Evolutionary conservation across 1,140 invertebrate genomes (phyloP), one percentile per base, ranked within the genome.

Genomic region (Calliopsis andreniformis): DNA sequence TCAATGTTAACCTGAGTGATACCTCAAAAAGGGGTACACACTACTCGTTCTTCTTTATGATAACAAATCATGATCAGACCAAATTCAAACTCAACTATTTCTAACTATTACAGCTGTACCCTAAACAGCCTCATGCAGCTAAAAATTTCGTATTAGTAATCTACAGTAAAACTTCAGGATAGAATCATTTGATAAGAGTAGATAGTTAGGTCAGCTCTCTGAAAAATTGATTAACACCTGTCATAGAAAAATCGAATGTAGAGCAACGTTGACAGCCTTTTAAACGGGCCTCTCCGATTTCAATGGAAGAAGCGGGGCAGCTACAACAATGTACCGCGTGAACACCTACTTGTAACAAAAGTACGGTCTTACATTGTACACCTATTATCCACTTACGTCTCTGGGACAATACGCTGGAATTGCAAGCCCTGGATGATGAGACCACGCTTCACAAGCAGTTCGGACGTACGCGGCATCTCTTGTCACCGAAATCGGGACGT

Each of bases 341-440:
- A 59, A 75, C 67, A 84, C 68, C 71, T 76, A 83, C 77, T 84
- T 77, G 66, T 75, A 80, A 80, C 81, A 80, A 83, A 76, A 83
- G 69, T 76, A 63, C 61, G 82, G 78, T 76, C 82, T 83, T 84
- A 80, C 71, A 83, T 79, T 79, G 75, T 76, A 62, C 84, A 85
- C 76, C 83, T 73, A 86, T 87, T 87, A 87, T 86, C 77, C 86
- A 87, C 86, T 87, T 87, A 87, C 86, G 73, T 77, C 80, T 86
- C 58, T 72, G 85, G 78, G 58, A 86, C 81, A 80, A 82, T 87
- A 84, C 81, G 79, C 55, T 83, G 76, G 71, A 87, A 87, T 87
- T 87, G 86, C 75, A 79, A 68, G 45, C 75, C 79, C 68, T 85
- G 83, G 71, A 87, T 82, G 77, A 82, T 79, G 58, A 83, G 78